A percentile compares a stretch with the other conserved stretches of the same genome.
Evolutionary conservation across 2,888 invertebrate genomes (phyloP).

Genomic region (Torymus aiolomorphi): DNA sequence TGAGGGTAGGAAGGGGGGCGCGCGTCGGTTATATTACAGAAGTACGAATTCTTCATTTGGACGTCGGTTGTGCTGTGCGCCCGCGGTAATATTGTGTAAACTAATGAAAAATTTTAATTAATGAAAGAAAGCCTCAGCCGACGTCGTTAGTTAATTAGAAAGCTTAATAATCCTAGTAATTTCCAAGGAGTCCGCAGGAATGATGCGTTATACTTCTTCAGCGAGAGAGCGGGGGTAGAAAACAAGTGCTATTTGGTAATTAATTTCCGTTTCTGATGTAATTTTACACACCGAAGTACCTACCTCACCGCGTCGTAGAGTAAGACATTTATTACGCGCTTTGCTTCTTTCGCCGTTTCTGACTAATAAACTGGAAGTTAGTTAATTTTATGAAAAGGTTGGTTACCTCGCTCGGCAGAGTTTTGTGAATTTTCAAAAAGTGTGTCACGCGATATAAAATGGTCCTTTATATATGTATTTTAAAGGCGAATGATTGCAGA

Average conservation of each 20-base stretch:
- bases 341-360: no score
- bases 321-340: no score
- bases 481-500: no score
- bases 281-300: constrained; percentile 18
- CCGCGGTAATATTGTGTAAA: constrained; percentile 53
- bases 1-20: not conserved
- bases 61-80: not conserved
- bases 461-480: no score
- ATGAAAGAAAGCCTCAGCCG: constrained; percentile 54
- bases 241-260: constrained; percentile 51
- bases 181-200: constrained; percentile 33
- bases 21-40: constrained; percentile 36
- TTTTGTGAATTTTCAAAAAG: no score
- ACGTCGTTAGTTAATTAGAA: constrained; percentile 58
- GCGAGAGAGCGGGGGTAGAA: not conserved
- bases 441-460: no score
- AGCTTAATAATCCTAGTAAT: constrained; percentile 57
- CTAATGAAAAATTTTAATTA: constrained; percentile 58
- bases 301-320: not conserved
- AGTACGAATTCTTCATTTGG: constrained; percentile 53
- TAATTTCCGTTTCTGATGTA: constrained; percentile 36
- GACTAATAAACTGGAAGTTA: no score
- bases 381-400: no score
- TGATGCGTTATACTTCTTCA: constrained; percentile 4
- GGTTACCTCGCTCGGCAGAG: no score